phyloP scores from a whole-genome alignment of 1,140 invertebrate genomes.

The Bactericera cockerelli region DNA sequence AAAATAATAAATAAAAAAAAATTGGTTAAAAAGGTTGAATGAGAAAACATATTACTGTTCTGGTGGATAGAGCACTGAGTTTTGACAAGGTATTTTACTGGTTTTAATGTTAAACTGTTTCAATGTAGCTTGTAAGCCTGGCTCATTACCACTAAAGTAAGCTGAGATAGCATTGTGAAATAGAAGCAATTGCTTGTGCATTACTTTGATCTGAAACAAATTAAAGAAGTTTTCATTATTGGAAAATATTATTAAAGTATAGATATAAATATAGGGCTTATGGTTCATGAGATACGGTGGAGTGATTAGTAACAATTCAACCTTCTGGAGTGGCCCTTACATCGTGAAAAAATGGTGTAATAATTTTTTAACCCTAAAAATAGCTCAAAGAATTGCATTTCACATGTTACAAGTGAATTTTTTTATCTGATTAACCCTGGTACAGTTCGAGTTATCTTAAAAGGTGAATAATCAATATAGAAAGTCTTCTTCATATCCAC shows the following conservation, averaged over 20 bases:
- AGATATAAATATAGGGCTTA: neutral
- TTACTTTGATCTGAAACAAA: constrained; percentile 76
- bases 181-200: constrained; percentile 90
- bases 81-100: constrained; percentile 27
- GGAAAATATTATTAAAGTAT: neutral
- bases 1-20: too few species aligned
- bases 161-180: constrained; percentile 93
- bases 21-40: too few species aligned
- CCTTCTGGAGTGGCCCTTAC: too few species aligned
- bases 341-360: too few species aligned
- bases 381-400: too few species aligned
- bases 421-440: too few species aligned
- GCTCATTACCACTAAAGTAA: constrained; percentile 91
- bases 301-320: neutral
- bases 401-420: too few species aligned
- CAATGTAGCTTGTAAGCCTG: constrained; percentile 80
- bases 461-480: too few species aligned
- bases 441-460: too few species aligned
- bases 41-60: too few species aligned
- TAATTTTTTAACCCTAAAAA: too few species aligned
- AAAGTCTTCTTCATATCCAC: too few species aligned
- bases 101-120: constrained; percentile 91
- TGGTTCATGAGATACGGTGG: neutral
- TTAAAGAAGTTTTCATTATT: constrained; percentile 12
- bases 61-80: neutral